phyloP scores from a whole-genome alignment of 2,113 vertebrate genomes.

The Hemibagrus wyckioides region DNA sequence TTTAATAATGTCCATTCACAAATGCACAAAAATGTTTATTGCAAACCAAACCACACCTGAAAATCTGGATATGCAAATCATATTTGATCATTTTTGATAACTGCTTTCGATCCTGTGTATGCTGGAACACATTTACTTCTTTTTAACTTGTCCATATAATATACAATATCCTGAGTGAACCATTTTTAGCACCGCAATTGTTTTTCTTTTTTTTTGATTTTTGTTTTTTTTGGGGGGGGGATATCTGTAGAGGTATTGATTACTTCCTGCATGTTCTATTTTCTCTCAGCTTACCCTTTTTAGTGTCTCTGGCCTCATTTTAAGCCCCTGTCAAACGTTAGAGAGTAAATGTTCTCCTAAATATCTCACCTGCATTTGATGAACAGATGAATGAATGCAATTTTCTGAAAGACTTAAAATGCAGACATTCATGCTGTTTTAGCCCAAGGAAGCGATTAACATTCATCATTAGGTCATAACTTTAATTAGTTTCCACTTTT shows the following conservation, averaged over 20 bases:
- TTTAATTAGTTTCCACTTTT: not conserved
- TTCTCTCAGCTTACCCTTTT: slow-evolving; percentile 32
- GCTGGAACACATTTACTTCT: not conserved
- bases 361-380: slow-evolving; percentile 3
- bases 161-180: not conserved
- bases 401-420: not conserved
- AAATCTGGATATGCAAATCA: not conserved
- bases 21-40: not conserved
- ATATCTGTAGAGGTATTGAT: slow-evolving; percentile 24
- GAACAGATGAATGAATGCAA: not conserved
- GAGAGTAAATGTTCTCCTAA: slow-evolving; percentile 5
- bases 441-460: not conserved
- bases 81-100: not conserved
- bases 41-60: not conserved
- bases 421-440: not conserved
- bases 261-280: slow-evolving; percentile 25
- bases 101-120: not conserved
- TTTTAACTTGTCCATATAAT: not conserved
- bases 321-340: slow-evolving; percentile 14
- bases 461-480: not conserved
- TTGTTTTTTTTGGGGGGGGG: not conserved
- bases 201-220: not conserved
- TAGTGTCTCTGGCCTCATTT: slow-evolving; percentile 28
- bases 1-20: not conserved
- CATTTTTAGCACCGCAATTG: not conserved